Evolutionary conservation across 2,888 invertebrate genomes (phyloP), one percentile per base, ranked within the genome.

Genomic region (Eilema griseolum): DNA sequence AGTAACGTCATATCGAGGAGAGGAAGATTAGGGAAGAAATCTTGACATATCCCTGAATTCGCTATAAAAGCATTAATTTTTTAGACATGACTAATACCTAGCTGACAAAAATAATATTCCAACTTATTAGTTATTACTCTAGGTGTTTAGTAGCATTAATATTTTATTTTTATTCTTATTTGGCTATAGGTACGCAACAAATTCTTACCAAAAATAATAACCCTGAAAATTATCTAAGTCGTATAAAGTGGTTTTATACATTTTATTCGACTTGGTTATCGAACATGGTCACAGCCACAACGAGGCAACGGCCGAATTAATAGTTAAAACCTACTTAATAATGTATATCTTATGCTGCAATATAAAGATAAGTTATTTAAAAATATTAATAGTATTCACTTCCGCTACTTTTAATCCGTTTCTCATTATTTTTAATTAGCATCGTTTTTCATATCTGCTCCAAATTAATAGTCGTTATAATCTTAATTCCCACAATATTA

Each of bases 391-490:
- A 33, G n/a, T 33, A 62, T 67, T 67, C 60, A 71, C 71, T 67
- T 70, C 66, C 67, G 61, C 71, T 64, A 52, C 67, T 24, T 73
- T 75, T 74, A 69, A 59, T 60, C 61, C 61, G 66, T 68, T 65
- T 57, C 59, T 70, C 65, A 24, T 63, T 67, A 46, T 63, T 59
- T 69, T 64, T 66, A 66, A 59, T 69, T 59, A 63, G 60, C 68
- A 59, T 37, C 67, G 46, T 37, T 56, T 59, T 60, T 69, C 57
- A 57, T 66, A 61, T 65, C 62, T 61, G 67, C 12, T 69, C 28
- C 64, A 66, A 73, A 73, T 75, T 64, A 31, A 65, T 75, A 76
- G 23, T 69, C 63, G 70, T 74, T 72, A 76, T 66, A 33, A 71
- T 79, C 59, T 70, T 72, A 69, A 75, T 75, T 75, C 65, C 56